phyloP scores from a whole-genome alignment of 2,888 invertebrate genomes.

The Eupithecia exiguata region DNA sequence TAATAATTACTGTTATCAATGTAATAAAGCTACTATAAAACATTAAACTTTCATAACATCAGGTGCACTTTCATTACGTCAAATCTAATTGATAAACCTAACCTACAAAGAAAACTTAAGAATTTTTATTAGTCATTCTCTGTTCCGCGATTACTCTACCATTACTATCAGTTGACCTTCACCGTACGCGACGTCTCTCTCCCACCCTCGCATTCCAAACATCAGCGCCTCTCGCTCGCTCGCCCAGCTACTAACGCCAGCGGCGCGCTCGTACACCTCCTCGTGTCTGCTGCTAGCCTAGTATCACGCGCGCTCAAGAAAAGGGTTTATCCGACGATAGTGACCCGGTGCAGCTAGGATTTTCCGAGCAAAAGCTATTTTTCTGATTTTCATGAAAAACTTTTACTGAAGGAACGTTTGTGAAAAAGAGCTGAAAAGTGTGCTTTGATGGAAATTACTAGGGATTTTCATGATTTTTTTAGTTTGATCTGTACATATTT shows the following conservation, averaged over 20 bases:
- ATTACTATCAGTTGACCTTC: constrained; percentile 80
- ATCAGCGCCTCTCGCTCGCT: constrained; percentile 67
- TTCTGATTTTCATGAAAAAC: constrained; percentile 66
- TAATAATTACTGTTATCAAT: neutral
- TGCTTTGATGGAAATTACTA: constrained; percentile 12
- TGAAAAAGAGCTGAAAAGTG: constrained; percentile 8
- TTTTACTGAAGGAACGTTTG: constrained; percentile 8
- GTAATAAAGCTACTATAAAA: neutral
- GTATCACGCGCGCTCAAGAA: constrained; percentile 84
- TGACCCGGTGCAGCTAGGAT: constrained; percentile 77
- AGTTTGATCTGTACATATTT: no score
- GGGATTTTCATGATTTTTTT: constrained; percentile 3
- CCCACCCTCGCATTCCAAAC: constrained; percentile 72
- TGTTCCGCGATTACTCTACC: constrained; percentile 56
- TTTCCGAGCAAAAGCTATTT: constrained; percentile 68
- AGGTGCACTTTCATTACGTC: neutral
- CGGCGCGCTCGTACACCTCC: constrained; percentile 64
- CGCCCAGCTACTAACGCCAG: constrained; percentile 53
- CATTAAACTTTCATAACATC: neutral
- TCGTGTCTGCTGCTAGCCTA: constrained; percentile 72
- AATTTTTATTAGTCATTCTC: constrained; percentile 15
- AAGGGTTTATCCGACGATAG: constrained; percentile 83
- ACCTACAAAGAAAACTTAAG: neutral
- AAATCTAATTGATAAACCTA: neutral
- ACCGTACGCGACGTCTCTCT: constrained; percentile 62